phyloP scores from a whole-genome alignment of 2,888 invertebrate species.

The Tholera decimalis region DNA sequence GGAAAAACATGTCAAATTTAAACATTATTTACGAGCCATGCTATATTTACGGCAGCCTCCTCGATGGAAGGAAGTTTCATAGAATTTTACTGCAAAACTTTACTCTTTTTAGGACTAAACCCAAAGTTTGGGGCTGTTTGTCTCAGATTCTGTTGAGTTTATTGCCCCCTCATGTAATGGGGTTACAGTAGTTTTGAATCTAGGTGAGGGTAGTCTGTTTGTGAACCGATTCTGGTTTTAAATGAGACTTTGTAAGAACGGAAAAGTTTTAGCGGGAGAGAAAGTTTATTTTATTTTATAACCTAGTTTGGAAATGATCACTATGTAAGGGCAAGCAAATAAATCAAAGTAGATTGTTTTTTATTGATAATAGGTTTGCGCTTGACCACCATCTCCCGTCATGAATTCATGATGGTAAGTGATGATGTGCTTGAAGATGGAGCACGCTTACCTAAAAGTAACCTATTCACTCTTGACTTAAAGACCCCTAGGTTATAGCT shows the following conservation, averaged over 20 bases:
- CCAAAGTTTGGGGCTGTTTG: conserved; percentile 67
- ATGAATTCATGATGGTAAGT: too few species aligned
- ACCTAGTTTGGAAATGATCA: background rate
- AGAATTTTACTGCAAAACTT: conserved; percentile 77
- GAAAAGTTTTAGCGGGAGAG: background rate
- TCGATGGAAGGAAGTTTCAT: conserved; percentile 70
- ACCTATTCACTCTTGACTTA: too few species aligned
- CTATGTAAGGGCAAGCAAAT: too few species aligned
- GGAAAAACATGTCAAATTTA: conserved; percentile 67
- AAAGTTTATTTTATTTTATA: background rate
- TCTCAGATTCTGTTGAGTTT: conserved; percentile 59
- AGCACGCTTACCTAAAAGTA: too few species aligned
- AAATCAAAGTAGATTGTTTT: too few species aligned
- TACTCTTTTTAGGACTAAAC: conserved; percentile 64
- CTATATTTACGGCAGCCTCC: conserved; percentile 70
- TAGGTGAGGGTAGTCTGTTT: conserved; percentile 38
- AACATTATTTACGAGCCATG: conserved; percentile 72
- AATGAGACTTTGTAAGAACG: conserved; percentile 16
- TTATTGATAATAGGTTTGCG: too few species aligned
- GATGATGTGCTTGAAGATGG: too few species aligned
- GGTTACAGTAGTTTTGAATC: conserved; percentile 38
- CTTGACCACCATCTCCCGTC: too few species aligned
- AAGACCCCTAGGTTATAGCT: too few species aligned
- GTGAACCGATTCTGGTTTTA: conserved; percentile 24
- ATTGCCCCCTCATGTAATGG: conserved; percentile 45